A percentile compares a stretch with the other conserved stretches of the same genome.
phyloP scores from a whole-genome alignment of 2,113 vertebrate genomes.

The Sylvicapra grimmia region DNA sequence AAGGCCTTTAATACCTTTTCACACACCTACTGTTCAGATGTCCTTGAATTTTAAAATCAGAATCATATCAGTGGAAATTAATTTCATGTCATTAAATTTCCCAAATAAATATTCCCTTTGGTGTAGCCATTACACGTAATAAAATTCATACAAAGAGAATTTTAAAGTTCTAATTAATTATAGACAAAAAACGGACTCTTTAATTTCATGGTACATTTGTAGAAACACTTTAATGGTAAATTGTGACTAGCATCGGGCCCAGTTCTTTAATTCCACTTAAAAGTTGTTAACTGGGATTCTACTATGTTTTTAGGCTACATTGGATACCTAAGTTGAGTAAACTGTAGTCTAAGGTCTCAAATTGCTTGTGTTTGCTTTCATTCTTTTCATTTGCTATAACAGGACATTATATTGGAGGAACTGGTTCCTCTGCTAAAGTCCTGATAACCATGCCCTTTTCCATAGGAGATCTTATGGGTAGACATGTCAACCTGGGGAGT shows the following conservation, averaged over 20 bases:
- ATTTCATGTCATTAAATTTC: slow-evolving; percentile 21
- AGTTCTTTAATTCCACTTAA: neutral
- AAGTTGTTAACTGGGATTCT: neutral
- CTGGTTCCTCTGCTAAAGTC: neutral
- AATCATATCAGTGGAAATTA: slow-evolving; percentile 45
- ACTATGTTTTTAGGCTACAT: neutral
- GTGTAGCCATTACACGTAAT: neutral
- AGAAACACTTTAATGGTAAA: neutral
- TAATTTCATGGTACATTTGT: slow-evolving; percentile 5
- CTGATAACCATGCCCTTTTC: neutral
- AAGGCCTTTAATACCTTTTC: slow-evolving; percentile 37
- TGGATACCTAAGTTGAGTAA: neutral
- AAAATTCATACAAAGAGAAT: slow-evolving; percentile 19
- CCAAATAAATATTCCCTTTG: slow-evolving; percentile 39
- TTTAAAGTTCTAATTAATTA: slow-evolving; percentile 52
- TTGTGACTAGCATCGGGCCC: neutral
- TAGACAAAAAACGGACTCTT: neutral
- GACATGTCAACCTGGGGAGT: neutral
- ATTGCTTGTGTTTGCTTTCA: neutral
- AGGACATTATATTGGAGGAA: neutral
- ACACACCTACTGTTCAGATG: slow-evolving; percentile 26
- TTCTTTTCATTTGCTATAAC: neutral
- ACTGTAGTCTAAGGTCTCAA: neutral
- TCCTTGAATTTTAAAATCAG: slow-evolving; percentile 49
- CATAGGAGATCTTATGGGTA: rapidly evolving